Percentiles rank a stretch among this genome's conserved stretches.
Evolutionary conservation across 2,797 vertebrate species (phyloP).

Genomic region (Tinamus major): DNA sequence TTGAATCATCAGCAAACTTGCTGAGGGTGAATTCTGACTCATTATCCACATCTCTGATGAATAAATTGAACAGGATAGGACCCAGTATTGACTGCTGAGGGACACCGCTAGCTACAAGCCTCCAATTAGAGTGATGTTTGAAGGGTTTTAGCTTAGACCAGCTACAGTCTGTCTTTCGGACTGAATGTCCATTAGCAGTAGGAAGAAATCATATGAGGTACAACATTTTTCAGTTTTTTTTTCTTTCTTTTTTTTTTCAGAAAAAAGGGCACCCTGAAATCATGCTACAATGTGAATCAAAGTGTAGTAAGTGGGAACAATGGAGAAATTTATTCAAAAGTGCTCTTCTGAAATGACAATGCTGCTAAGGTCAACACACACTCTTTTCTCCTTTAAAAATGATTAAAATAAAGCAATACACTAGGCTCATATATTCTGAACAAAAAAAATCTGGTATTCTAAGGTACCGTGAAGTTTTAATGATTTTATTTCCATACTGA

Average conservation of each 20-base stretch:
- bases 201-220: background rate
- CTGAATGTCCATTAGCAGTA: constrained; percentile 27
- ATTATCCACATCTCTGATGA: too few relatives aligned
- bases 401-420: background rate
- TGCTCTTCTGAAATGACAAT: background rate
- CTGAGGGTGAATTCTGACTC: too few relatives aligned
- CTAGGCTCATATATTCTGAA: background rate
- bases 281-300: background rate
- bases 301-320: background rate
- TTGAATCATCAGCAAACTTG: too few relatives aligned
- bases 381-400: background rate
- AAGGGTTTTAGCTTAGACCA: background rate
- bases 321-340: background rate
- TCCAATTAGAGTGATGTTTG: background rate
- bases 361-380: background rate
- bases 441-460: background rate
- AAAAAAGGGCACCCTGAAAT: constrained; percentile 15
- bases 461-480: background rate
- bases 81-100: too few relatives aligned
- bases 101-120: too few relatives aligned
- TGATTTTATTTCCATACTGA: background rate
- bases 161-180: background rate
- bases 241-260: background rate
- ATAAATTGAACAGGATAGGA: too few relatives aligned
- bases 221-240: too few relatives aligned